phyloP scores from a whole-genome alignment of 2,888 invertebrate species.

The Pseudoips prasinana region DNA sequence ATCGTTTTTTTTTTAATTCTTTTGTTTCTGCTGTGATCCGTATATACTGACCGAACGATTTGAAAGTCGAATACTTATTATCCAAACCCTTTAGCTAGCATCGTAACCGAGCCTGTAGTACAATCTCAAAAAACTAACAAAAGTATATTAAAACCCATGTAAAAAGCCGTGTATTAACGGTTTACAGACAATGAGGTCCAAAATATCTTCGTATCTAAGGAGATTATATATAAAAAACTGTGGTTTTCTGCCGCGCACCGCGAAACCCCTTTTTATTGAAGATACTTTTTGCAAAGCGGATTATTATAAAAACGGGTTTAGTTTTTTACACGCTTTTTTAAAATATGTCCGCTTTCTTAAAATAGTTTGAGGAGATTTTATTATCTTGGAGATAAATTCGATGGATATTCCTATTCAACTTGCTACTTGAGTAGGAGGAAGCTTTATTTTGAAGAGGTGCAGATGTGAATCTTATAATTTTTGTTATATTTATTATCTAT shows the following conservation, averaged over 20 bases:
- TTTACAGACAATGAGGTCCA: slow-evolving; percentile 30
- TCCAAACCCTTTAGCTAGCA: too few species aligned
- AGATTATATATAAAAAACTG: slow-evolving; percentile 64
- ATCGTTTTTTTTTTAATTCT: too few species aligned
- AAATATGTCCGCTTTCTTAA: slow-evolving; percentile 36
- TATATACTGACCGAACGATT: too few species aligned
- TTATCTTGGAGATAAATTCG: too few species aligned
- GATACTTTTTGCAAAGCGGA: slow-evolving; percentile 68
- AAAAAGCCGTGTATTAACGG: slow-evolving; percentile 24
- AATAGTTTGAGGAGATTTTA: too few species aligned
- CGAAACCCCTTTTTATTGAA: slow-evolving; percentile 53
- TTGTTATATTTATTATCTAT: too few species aligned
- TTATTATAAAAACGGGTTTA: slow-evolving; percentile 68
- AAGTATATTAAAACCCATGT: not conserved
- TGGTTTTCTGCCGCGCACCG: slow-evolving; percentile 53
- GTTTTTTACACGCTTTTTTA: slow-evolving; percentile 48
- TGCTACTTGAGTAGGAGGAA: slow-evolving; percentile 29
- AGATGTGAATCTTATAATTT: slow-evolving; percentile 24
- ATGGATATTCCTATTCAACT: not conserved
- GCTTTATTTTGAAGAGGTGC: slow-evolving; percentile 32
- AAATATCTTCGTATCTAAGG: slow-evolving; percentile 39
- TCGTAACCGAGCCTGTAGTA: too few species aligned
- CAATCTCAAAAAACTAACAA: too few species aligned
- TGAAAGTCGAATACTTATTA: too few species aligned
- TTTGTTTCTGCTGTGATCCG: too few species aligned